Evolutionary conservation across 2,888 invertebrate genomes (phyloP), one percentile per base, ranked within the genome.

Genomic region (Hirtodrosophila alboralis): DNA sequence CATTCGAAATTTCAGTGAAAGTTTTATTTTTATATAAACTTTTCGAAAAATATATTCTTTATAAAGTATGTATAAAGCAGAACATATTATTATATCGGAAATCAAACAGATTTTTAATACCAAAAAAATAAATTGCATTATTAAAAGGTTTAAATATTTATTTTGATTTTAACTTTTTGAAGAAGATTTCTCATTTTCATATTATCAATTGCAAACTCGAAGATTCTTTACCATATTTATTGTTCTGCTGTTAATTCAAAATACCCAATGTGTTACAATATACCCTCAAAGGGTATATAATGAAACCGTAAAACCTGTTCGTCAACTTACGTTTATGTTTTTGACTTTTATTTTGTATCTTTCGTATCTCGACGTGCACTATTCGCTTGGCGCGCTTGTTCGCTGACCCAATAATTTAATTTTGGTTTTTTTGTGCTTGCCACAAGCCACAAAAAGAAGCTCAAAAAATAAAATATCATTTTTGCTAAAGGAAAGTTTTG

Each of bases 231-330:
- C n/a, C n/a, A n/a, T n/a, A n/a, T n/a, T n/a, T n/a, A n/a, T n/a
- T n/a, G n/a, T n/a, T n/a, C n/a, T 6, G 12, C 18, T 34, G 7
- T 2, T 26, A 12, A 38, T 21, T 30, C 30, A 18, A 21, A 28
- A 41, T 44, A 48, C 67, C 67, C 72, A 7, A 28, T 47, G 14
- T 33, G 36, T 13, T 28, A 27, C 18, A 30, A 31, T 26, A 26
- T 6, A n/a, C n/a, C n/a, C 7, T 26, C 23, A 31, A 18, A 63
- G 69, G 74, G 73, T 48, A 57, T 44, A 40, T 27, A 64, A 68
- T 63, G 59, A 57, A 75, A 79, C 60, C 69, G 59, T 70, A 74
- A 86, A 81, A 81, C 86, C 84, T 76, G 81, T 86, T 84, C 80
- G 71, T 80, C 86, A 86, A 84, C 74, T 79, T 62, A 81, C 59